Evolutionary conservation across 1,140 invertebrate species (phyloP).

Genomic region (Drosophila ogumai): DNA sequence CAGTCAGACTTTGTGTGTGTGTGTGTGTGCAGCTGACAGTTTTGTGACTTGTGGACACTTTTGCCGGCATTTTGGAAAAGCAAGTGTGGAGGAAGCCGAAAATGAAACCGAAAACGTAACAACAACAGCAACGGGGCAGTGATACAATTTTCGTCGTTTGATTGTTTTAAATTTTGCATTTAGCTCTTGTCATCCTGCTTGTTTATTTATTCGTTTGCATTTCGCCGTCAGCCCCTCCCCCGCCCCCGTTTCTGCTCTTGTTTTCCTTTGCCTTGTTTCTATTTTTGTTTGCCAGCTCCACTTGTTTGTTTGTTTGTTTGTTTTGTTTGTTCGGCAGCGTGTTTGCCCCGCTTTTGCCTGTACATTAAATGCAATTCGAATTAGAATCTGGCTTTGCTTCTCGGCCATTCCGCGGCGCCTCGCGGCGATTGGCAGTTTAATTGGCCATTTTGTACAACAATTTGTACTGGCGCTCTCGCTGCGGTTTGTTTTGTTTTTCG

Average conservation of each 20-base stretch:
- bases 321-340: slow-evolving; percentile 36
- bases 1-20: background rate
- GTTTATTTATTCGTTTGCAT: slow-evolving; percentile 36
- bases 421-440: slow-evolving; percentile 51
- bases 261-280: background rate
- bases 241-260: background rate
- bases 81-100: slow-evolving; percentile 11
- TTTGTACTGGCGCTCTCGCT: slow-evolving; percentile 12
- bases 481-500: slow-evolving; percentile 26
- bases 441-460: slow-evolving; percentile 53
- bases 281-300: slow-evolving; percentile 19
- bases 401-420: slow-evolving; percentile 18
- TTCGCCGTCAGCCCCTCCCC: slow-evolving; percentile 13
- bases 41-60: slow-evolving; percentile 41
- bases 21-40: slow-evolving; percentile 18
- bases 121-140: background rate
- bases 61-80: slow-evolving; percentile 24
- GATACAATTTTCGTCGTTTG: slow-evolving; percentile 33
- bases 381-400: slow-evolving; percentile 44
- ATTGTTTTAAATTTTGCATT: slow-evolving; percentile 58
- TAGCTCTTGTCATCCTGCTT: slow-evolving; percentile 30
- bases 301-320: slow-evolving; percentile 9
- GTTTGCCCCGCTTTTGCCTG: slow-evolving; percentile 25
- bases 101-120: slow-evolving; percentile 14
- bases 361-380: slow-evolving; percentile 51